Evolutionary conservation across 2,113 vertebrate genomes (phyloP).

Genomic region (Phycodurus eques): DNA sequence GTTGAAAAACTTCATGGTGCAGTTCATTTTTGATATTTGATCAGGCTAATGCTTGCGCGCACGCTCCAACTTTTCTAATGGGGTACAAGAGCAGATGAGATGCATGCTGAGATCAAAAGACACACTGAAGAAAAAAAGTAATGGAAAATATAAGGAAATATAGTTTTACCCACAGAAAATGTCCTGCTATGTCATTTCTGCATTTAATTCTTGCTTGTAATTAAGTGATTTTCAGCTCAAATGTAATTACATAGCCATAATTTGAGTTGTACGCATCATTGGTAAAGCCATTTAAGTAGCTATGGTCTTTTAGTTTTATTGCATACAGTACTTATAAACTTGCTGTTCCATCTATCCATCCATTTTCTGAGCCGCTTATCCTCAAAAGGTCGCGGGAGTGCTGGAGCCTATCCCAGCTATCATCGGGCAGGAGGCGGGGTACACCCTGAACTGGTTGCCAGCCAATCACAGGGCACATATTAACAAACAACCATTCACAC

Average conservation of each 20-base stretch:
- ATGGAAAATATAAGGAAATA: constrained; percentile 48
- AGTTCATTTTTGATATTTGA: constrained; percentile 60
- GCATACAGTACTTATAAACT: neutral
- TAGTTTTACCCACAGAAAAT: constrained; percentile 34
- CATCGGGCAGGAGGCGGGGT: too few relatives aligned
- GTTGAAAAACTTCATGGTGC: constrained; percentile 36
- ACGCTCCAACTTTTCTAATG: constrained; percentile 46
- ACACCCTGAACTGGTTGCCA: too few relatives aligned
- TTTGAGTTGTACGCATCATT: neutral
- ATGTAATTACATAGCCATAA: neutral
- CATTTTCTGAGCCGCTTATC: too few relatives aligned
- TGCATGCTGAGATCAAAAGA: constrained; percentile 70
- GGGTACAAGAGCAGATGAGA: constrained; percentile 55
- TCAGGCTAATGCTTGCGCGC: constrained; percentile 47
- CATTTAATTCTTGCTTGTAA: neutral
- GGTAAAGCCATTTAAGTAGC: neutral
- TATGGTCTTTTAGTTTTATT: neutral
- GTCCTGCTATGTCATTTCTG: constrained; percentile 28
- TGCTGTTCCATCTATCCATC: neutral
- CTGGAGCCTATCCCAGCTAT: too few relatives aligned
- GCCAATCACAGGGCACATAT: too few relatives aligned
- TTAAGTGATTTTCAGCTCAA: neutral
- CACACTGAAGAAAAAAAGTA: constrained; percentile 52
- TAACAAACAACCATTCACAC: too few relatives aligned
- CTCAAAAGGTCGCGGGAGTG: too few relatives aligned